Evolutionary conservation across 2,888 invertebrate genomes (phyloP).

Genomic region (Epinotia nisella): DNA sequence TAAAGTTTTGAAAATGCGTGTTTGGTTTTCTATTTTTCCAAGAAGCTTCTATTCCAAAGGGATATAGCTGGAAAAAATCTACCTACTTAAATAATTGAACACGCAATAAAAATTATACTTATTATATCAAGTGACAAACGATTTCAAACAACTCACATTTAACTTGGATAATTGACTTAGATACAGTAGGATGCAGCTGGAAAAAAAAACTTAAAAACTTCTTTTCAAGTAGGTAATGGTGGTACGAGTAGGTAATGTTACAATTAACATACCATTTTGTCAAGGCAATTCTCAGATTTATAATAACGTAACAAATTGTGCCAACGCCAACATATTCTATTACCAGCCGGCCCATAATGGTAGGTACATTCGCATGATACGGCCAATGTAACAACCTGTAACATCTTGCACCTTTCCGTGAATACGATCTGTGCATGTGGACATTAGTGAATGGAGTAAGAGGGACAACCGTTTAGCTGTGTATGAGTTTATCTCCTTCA

Average conservation of each 20-base stretch:
- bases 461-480: conserved; percentile 20
- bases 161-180: no score
- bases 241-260: conserved; percentile 8
- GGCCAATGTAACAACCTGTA: conserved; percentile 35
- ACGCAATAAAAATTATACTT: neutral
- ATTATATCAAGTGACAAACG: no score
- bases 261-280: conserved; percentile 17
- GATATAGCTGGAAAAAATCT: neutral
- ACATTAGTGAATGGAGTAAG: conserved; percentile 23
- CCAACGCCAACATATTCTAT: conserved; percentile 40
- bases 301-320: conserved; percentile 40
- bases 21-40: neutral
- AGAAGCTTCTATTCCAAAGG: neutral
- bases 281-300: conserved; percentile 16
- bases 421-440: conserved; percentile 4
- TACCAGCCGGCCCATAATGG: conserved; percentile 35
- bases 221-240: neutral
- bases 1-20: neutral
- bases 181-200: no score
- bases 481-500: conserved; percentile 26
- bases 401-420: conserved; percentile 36
- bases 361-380: conserved; percentile 36
- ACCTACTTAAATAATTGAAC: neutral
- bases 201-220: neutral
- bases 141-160: no score